Evolutionary conservation across 2,113 vertebrate genomes (phyloP).

Genomic region (Lamprologus lemairii): DNA sequence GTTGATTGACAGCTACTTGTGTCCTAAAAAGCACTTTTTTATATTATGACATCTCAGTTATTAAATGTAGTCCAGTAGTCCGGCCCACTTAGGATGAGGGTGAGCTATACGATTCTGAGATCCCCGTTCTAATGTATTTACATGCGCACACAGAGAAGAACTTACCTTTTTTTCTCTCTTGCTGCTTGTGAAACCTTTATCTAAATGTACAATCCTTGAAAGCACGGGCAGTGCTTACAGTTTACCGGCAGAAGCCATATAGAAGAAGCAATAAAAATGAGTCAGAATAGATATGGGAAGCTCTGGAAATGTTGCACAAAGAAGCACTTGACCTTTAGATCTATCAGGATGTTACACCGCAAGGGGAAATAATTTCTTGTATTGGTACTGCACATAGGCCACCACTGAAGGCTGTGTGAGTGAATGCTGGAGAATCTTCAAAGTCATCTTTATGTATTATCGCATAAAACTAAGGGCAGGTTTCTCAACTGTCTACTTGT

Average conservation of each 20-base stretch:
- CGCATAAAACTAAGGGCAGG: neutral
- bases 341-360: neutral
- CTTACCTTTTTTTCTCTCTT: neutral
- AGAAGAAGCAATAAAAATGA: neutral
- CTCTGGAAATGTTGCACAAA: neutral
- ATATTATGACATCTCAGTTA: neutral
- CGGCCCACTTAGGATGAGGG: neutral
- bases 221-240: neutral
- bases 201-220: neutral
- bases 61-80: neutral
- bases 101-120: neutral
- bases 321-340: neutral
- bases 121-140: neutral
- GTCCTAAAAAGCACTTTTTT: neutral
- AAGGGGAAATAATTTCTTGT: neutral
- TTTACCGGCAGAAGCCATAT: neutral
- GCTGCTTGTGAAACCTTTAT: neutral
- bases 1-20: neutral
- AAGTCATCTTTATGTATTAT: neutral
- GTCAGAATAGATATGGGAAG: neutral
- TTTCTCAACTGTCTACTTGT: neutral
- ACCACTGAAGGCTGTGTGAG: neutral
- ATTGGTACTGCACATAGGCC: neutral
- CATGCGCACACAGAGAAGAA: neutral
- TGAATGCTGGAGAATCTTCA: neutral